Conservation (phyloP, 1,140 invertebrate species). For the Spodoptera frugiperda region DNA sequence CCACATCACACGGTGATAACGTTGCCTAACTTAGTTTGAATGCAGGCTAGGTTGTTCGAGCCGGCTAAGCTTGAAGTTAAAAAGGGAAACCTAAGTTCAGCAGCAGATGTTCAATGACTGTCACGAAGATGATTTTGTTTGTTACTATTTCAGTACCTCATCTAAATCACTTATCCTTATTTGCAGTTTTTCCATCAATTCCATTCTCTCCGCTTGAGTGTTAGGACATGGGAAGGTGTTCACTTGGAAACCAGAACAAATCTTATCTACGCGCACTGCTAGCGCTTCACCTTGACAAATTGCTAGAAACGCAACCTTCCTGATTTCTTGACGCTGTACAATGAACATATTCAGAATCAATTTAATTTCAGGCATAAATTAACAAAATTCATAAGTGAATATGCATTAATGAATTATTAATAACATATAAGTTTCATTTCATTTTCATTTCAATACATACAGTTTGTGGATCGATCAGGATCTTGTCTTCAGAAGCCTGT, state of each 20-base stretch:
- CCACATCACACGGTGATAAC: too few relatives aligned
- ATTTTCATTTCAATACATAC: slow-evolving; percentile 84
- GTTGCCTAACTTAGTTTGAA: too few relatives aligned
- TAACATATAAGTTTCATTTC: too few relatives aligned
- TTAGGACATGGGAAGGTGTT: slow-evolving; percentile 96
- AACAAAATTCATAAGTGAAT: too few relatives aligned
- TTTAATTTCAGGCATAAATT: neutral
- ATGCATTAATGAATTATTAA: too few relatives aligned
- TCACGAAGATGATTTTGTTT: neutral
- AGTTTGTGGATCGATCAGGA: slow-evolving; percentile 93
- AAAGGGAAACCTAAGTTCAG: too few relatives aligned
- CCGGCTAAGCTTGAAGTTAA: too few relatives aligned
- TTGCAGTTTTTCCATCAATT: slow-evolving; percentile 94
- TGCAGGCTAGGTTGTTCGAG: too few relatives aligned
- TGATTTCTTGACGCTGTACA: slow-evolving; percentile 92
- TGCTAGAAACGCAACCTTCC: slow-evolving; percentile 97
- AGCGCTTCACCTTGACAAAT: slow-evolving; percentile 98
- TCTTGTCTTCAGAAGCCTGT: slow-evolving; percentile 90
- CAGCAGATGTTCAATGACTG: neutral
- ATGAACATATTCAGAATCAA: neutral
- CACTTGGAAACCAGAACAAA: slow-evolving; percentile 96
- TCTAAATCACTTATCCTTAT: slow-evolving; percentile 95
- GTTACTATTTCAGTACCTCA: slow-evolving; percentile 89
- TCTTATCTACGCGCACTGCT: slow-evolving; percentile 95
- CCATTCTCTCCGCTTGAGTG: slow-evolving; percentile 91